phyloP scores from a whole-genome alignment of 2,113 vertebrate genomes.

The Malurus elegans region DNA sequence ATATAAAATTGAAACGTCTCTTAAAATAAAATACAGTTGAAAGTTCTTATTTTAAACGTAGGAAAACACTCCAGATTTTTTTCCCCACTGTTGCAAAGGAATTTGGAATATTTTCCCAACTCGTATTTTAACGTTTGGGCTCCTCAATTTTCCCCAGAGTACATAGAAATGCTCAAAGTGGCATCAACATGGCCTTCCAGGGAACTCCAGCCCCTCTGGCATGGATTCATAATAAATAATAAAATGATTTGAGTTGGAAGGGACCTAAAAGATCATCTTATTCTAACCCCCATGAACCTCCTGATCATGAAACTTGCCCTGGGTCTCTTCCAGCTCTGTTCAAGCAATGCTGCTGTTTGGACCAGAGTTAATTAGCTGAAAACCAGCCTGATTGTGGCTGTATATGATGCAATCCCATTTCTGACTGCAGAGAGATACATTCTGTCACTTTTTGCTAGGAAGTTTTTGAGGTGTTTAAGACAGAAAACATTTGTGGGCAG shows the following conservation, averaged over 20 bases:
- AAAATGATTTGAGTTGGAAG: not conserved
- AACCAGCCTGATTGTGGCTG: not conserved
- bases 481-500: constrained; percentile 25
- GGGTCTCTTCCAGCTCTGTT: not conserved
- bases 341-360: not conserved
- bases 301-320: not conserved
- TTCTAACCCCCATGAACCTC: not conserved
- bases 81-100: not conserved
- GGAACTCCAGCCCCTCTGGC: not conserved
- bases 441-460: not conserved
- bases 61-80: not conserved
- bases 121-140: not conserved
- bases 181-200: not conserved
- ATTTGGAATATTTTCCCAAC: not conserved
- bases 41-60: not conserved
- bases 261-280: not conserved
- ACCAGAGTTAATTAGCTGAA: not conserved
- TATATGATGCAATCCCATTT: not conserved
- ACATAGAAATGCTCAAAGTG: not conserved
- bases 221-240: not conserved
- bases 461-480: constrained; percentile 21
- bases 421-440: not conserved
- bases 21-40: not conserved
- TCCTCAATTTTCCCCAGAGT: not conserved
- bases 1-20: not conserved